Evolutionary conservation across 2,797 vertebrate species (phyloP), one percentile per base, ranked within the genome.

Genomic region (Gymnopithys bicolor): DNA sequence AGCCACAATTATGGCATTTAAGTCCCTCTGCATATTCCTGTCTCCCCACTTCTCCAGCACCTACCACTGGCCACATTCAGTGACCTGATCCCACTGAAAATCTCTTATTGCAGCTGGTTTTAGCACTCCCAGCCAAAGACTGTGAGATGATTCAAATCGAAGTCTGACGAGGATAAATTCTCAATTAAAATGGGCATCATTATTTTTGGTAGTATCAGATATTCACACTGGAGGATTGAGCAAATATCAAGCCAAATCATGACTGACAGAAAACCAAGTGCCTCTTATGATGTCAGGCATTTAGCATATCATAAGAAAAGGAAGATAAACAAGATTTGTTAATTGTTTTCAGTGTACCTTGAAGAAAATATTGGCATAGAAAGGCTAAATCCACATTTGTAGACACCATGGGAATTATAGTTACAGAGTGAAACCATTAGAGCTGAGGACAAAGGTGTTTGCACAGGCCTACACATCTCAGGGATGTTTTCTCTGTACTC

Each of bases 231-330:
- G 8, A 43, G 19, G 17, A n/a, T 13, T 21, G 19, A 75, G 21
- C 2, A 58, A 51, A 77, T 58, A 27, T 24, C 39, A 43, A 59
- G 25, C 10, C 59, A 78, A 27, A 60, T 12, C 13, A 37, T 2
- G 11, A n/a, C n/a, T 22, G 27, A 37, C 17, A 90, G 64, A 58
- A 62, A 56, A 22, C 1, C 45, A 67, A 1, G 1, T 6, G 13
- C 0, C 1, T 56, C 43, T 52, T 2, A 5, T 37, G 25, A 37
- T 13, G 11, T 41, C 35, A 84, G 13, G 43, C 5, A 8, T 22
- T 63, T 13, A 59, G 30, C 4, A 77, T n/a, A 23, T 18, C 7
- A 27, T 13, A 67, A 63, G 17, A 52, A 66, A 55, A 66, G 4
- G 18, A 75, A 75, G 10, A 68, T 7, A 67, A 79, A 49, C 2